phyloP scores from a whole-genome alignment of 2,888 invertebrate species.

The Crioceris asparagi region DNA sequence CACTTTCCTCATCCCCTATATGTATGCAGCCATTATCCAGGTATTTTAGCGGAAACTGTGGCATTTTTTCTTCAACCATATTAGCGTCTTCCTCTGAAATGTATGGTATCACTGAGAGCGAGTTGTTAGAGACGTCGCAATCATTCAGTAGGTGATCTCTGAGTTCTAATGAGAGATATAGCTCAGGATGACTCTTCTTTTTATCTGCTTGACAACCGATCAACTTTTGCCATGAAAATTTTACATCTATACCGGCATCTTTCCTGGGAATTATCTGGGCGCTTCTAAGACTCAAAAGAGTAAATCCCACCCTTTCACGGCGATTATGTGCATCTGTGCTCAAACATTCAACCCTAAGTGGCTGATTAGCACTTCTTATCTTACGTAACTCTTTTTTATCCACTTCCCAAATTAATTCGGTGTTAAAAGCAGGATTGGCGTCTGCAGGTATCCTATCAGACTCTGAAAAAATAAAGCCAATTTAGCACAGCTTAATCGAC shows the following conservation, averaged over 20 bases:
- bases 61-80: constrained; percentile 4
- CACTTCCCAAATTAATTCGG: constrained; percentile 70
- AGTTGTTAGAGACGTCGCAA: too few relatives aligned
- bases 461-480: constrained; percentile 48
- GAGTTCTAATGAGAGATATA: constrained; percentile 48
- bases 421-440: constrained; percentile 53
- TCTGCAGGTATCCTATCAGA: constrained; percentile 52
- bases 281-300: constrained; percentile 56
- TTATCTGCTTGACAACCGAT: constrained; percentile 39
- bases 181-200: constrained; percentile 45
- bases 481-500: too few relatives aligned
- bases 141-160: constrained; percentile 43
- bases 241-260: constrained; percentile 39
- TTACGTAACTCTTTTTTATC: constrained; percentile 61
- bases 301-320: constrained; percentile 58
- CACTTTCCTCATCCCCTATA: constrained; percentile 38
- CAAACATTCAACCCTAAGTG: constrained; percentile 61
- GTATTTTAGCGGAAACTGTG: constrained; percentile 34
- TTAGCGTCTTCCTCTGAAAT: constrained; percentile 22
- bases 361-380: constrained; percentile 60
- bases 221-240: constrained; percentile 51
- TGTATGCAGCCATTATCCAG: constrained; percentile 47
- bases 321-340: constrained; percentile 43
- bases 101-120: constrained; percentile 18
- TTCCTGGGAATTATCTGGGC: constrained; percentile 53